phyloP scores from a whole-genome alignment of 2,797 vertebrate genomes.

The Harpagifer antarcticus region DNA sequence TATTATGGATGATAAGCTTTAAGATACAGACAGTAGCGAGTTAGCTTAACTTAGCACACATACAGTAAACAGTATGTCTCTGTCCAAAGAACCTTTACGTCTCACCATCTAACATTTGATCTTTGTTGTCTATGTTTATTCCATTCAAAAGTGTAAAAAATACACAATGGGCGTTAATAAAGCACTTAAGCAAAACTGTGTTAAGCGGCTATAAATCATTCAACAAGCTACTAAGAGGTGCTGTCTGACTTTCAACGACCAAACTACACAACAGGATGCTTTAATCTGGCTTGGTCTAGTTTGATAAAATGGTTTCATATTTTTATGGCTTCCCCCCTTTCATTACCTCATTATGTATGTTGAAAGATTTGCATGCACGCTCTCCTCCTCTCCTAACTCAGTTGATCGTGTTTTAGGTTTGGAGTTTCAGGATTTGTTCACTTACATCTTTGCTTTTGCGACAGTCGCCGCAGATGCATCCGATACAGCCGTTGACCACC shows the following conservation, averaged over 20 bases:
- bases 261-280: too few species aligned
- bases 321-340: neutral
- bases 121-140: too few species aligned
- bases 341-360: neutral
- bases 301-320: neutral
- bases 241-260: neutral
- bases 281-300: neutral
- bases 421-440: constrained; percentile 5
- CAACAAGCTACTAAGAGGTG: too few species aligned
- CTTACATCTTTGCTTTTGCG: constrained; percentile 83
- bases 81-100: too few species aligned
- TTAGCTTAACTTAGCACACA: neutral
- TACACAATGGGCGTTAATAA: too few species aligned
- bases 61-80: neutral
- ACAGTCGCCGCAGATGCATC: constrained; percentile 91
- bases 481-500: constrained; percentile 90
- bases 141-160: too few species aligned
- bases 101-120: neutral
- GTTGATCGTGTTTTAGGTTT: neutral
- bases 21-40: neutral
- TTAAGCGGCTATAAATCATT: too few species aligned
- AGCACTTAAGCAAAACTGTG: too few species aligned
- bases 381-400: constrained; percentile 1
- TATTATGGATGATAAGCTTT: neutral
- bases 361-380: neutral